These are phyloP conservation scores for Calameuta pallipes DNA, from an alignment of 2,888 invertebrate species.

Conservation along the genomic window DNA sequence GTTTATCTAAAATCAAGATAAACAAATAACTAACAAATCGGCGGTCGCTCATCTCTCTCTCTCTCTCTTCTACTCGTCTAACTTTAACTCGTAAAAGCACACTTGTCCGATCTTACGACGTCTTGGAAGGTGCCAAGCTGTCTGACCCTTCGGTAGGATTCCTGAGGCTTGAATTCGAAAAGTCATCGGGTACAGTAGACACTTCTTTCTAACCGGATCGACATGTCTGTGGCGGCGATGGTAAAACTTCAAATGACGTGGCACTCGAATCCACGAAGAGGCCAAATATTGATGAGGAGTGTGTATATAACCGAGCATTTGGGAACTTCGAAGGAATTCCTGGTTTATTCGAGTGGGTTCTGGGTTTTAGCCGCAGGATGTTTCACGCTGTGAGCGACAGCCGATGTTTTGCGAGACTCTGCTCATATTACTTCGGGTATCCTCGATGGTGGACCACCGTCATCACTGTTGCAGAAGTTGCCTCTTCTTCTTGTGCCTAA, in stretches of 20 bases:
- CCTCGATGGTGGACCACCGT: constrained; percentile 6
- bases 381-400: constrained; percentile 20
- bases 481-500: constrained; percentile 5
- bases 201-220: not conserved
- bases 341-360: constrained; percentile 9
- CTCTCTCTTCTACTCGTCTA: constrained; percentile 15
- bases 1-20: not conserved
- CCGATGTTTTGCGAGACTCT: constrained; percentile 14
- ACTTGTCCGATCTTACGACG: constrained; percentile 21
- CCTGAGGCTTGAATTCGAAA: not conserved
- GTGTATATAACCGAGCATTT: not conserved
- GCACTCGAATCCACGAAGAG: constrained; percentile 34
- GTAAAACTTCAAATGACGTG: constrained; percentile 29
- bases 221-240: constrained; percentile 1
- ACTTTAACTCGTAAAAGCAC: constrained; percentile 8
- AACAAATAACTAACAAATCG: not conserved
- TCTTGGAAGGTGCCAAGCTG: constrained; percentile 30
- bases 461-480: not conserved
- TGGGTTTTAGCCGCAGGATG: constrained; percentile 15
- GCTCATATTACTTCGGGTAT: not conserved
- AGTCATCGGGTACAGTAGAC: constrained; percentile 1
- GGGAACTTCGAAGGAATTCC: constrained; percentile 41
- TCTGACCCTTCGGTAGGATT: constrained; percentile 26
- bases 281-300: constrained; percentile 40
- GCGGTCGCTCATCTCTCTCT: constrained; percentile 11